Conservation (phyloP, 2,113 vertebrate species). For the Haemorhous mexicanus region DNA sequence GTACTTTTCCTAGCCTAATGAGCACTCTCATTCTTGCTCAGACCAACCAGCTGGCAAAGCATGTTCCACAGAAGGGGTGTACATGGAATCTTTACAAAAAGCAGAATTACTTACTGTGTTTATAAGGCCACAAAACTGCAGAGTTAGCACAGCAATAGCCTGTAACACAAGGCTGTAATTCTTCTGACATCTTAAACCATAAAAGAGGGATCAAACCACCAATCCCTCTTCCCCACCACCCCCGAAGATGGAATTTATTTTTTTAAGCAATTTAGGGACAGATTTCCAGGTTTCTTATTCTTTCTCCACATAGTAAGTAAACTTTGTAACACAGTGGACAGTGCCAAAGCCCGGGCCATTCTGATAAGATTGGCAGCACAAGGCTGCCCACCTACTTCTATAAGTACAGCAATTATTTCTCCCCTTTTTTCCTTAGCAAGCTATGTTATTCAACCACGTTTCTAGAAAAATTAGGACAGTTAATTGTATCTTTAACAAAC, state of each 20-base stretch:
- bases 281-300: background rate
- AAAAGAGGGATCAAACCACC: conserved; percentile 27
- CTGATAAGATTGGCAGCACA: background rate
- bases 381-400: background rate
- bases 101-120: conserved; percentile 10
- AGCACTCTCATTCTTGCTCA: conserved; percentile 15
- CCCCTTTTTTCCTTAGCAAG: background rate
- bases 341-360: background rate
- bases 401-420: background rate
- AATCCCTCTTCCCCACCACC: background rate
- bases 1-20: conserved; percentile 11
- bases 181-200: conserved; percentile 27
- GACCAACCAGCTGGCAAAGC: conserved; percentile 30
- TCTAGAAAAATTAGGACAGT: background rate
- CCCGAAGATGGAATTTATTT: background rate
- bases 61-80: background rate
- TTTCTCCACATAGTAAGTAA: background rate
- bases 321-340: background rate
- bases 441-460: background rate
- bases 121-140: conserved; percentile 14
- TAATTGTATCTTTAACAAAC: background rate
- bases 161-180: conserved; percentile 41
- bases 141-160: conserved; percentile 37
- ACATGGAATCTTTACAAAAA: conserved; percentile 16
- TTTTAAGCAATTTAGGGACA: background rate